Base-by-base conservation (phyloP, 2,888 invertebrate species). In the Stenoptilia bipunctidactyla region DNA sequence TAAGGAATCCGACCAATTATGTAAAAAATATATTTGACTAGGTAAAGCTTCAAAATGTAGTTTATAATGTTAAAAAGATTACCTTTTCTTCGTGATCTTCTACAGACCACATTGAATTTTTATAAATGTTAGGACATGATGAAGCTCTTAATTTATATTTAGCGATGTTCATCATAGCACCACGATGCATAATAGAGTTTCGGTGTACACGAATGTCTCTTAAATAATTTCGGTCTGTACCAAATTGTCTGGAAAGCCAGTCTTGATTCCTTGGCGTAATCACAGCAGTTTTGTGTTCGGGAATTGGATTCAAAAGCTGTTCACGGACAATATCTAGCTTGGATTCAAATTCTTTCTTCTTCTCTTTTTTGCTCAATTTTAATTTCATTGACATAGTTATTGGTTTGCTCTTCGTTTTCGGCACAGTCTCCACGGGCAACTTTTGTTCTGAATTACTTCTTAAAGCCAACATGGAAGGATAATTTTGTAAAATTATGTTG, bases 101-200 rank as follows among this genome's bases (percentile, higher is more conserved):
- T 49, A 94, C 84, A 1, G 93, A 92, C 58, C 92, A 92, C 92
- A 94, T 93, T 2, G 93, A 94, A 63, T 93, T 93, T 49, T 89
- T 87, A 60, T 91, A 94, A 58, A 97, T 94, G 69, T 97, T 92
- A 0, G 97, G 97, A 64, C 96, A 96, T 36, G 96, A 96, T n/a
- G 93, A 94, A 1, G 96, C 94, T 39, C 92, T 84, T 41, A 95
- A 74, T 42, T 91, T 88, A 66, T 95, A 94, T 51, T 93, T 92
- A 48, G 91, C 90, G 46, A 92, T 90, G 62, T 93, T 94, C 63
- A 95, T 85, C 86, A 94, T 92, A 39, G 94, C 94, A 14, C 93
- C 93, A 34, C 94, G 89, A 67, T 94, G 94, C 85, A 94, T 92
- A 40, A 95, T 90, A 1, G 93, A 93, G 63, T 93, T 92, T 51